Evolutionary conservation across 2,113 vertebrate species (phyloP).

Genomic region (Sisor rabdophorus): DNA sequence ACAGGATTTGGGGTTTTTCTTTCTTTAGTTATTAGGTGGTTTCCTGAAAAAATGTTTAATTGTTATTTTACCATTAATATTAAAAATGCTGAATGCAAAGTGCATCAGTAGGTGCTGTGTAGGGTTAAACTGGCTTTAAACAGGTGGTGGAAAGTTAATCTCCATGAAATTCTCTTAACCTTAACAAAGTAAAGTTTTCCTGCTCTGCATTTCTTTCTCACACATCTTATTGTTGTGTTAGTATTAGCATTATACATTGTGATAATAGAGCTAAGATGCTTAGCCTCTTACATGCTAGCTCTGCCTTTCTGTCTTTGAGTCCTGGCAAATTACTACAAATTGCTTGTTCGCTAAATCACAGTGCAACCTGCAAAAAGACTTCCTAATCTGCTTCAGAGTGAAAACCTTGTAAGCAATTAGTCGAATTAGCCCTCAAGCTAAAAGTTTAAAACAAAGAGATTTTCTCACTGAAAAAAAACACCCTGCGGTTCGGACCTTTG

Average conservation of each 20-base stretch:
- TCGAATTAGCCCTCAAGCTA: conserved; percentile 43
- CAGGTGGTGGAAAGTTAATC: conserved; percentile 33
- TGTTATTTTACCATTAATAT: background rate
- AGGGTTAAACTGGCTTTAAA: background rate
- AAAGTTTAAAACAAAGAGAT: conserved; percentile 50
- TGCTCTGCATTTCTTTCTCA: conserved; percentile 10
- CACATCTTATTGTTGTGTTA: conserved; percentile 44
- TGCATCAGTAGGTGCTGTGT: background rate
- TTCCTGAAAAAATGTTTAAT: background rate
- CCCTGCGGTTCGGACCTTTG: conserved; percentile 38
- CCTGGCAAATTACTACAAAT: conserved; percentile 58
- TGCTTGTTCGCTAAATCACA: conserved; percentile 48
- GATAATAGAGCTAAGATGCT: conserved; percentile 49
- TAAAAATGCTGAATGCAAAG: background rate
- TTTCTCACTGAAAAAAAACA: conserved; percentile 39
- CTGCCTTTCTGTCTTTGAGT: conserved; percentile 45
- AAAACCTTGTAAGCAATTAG: conserved; percentile 53
- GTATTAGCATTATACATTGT: conserved; percentile 30
- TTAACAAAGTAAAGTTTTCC: conserved; percentile 40
- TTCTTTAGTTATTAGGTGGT: background rate
- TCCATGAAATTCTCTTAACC: conserved; percentile 29
- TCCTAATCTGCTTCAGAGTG: conserved; percentile 55
- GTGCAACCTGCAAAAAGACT: conserved; percentile 51
- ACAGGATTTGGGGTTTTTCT: background rate
- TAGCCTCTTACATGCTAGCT: conserved; percentile 45